phyloP scores from a whole-genome alignment of 2,113 vertebrate genomes.

The Dermatemys mawii region DNA sequence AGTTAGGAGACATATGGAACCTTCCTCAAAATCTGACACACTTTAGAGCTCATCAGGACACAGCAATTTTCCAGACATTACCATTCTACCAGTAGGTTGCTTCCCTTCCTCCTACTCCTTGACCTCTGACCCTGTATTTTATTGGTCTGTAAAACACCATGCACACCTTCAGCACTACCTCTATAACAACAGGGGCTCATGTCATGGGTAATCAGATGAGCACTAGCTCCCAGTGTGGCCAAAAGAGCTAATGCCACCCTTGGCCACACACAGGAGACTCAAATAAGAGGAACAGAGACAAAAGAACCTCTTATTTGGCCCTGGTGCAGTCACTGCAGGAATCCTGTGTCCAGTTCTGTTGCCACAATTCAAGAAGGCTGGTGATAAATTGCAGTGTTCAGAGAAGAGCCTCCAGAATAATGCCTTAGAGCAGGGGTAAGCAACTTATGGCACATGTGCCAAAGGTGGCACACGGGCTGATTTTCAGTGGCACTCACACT shows the following conservation, averaged over 20 bases:
- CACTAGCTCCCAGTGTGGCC: no score
- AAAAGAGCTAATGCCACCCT: background rate
- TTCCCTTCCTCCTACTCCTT: background rate
- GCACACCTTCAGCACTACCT: background rate
- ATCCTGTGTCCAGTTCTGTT: background rate
- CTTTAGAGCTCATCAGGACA: background rate
- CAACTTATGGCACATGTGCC: no score
- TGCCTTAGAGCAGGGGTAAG: background rate
- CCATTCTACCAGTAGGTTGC: background rate
- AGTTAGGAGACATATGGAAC: background rate
- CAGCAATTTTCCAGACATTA: background rate
- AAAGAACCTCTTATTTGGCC: no score
- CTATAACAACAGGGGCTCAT: background rate
- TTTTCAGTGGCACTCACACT: no score
- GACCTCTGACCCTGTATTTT: background rate
- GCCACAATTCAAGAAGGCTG: no score
- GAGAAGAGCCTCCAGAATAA: no score
- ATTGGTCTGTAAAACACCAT: background rate
- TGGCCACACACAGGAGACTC: no score
- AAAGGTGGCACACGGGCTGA: no score
- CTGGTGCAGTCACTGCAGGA: background rate
- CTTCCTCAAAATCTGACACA: background rate
- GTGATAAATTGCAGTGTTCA: no score
- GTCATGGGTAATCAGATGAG: no score
- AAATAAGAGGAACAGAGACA: no score